phyloP scores from a whole-genome alignment of 2,113 vertebrate genomes.

The Nyctereutes procyonoides region DNA sequence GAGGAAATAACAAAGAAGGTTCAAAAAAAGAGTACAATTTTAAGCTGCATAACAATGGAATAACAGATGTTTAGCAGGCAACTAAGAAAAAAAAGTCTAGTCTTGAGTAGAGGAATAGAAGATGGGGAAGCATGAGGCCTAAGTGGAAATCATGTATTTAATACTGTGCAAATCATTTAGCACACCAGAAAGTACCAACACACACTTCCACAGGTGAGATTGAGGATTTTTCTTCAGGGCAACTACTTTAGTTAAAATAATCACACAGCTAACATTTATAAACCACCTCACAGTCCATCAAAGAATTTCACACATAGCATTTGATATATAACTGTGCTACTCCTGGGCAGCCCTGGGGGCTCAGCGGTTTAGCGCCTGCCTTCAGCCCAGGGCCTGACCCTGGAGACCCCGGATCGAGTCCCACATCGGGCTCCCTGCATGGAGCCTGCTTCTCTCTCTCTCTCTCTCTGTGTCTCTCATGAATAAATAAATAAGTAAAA shows the following conservation, averaged over 20 bases:
- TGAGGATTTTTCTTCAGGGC: not conserved
- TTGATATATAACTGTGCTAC: not conserved
- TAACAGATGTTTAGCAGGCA: not conserved
- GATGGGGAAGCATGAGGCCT: not conserved
- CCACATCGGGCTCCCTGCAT: too few species aligned
- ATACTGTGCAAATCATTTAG: not conserved
- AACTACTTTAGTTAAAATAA: not conserved
- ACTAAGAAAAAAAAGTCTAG: not conserved
- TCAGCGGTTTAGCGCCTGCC: too few species aligned
- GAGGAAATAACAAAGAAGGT: not conserved
- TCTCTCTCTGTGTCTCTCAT: too few species aligned
- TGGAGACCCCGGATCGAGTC: too few species aligned
- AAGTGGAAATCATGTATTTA: not conserved
- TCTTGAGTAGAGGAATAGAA: not conserved
- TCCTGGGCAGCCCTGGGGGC: too few species aligned
- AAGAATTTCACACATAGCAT: not conserved
- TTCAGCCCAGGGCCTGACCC: too few species aligned
- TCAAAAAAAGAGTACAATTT: not conserved
- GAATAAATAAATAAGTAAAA: too few species aligned
- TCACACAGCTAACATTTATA: not conserved
- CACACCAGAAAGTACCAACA: accelerated
- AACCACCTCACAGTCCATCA: not conserved
- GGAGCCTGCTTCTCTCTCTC: too few species aligned
- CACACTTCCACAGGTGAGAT: not conserved
- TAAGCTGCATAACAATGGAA: not conserved